A percentile compares a stretch with the other conserved stretches of the same genome.
Conservation (phyloP, 1,140 invertebrate species). For the Colletes gigas region DNA sequence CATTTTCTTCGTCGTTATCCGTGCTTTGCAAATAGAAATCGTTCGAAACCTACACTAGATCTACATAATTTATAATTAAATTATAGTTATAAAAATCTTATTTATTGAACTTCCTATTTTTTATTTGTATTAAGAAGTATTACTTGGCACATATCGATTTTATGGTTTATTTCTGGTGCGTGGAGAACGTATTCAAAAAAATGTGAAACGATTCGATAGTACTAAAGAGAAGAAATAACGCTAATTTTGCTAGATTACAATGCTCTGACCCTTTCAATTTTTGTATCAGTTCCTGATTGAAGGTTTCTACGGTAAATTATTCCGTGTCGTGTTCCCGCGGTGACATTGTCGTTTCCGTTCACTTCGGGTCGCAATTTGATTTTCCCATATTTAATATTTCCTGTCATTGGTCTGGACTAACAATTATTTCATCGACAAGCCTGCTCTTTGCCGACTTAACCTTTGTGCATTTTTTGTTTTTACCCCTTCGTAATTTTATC, state of each 20-base stretch:
- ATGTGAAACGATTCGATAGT: too few relatives aligned
- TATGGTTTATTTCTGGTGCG: too few relatives aligned
- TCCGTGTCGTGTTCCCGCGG: slow-evolving; percentile 20
- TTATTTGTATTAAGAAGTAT: too few relatives aligned
- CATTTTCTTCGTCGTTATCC: background rate
- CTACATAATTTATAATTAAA: background rate
- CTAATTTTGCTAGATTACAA: background rate
- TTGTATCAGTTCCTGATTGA: slow-evolving; percentile 59
- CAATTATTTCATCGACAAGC: background rate
- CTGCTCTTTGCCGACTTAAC: too few relatives aligned
- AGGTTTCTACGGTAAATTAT: slow-evolving; percentile 33
- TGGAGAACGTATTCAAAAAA: too few relatives aligned
- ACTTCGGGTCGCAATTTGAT: background rate
- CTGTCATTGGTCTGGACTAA: too few relatives aligned
- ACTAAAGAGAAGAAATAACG: background rate
- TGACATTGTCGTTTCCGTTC: slow-evolving; percentile 42
- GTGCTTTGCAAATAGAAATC: background rate
- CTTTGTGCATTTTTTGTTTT: background rate
- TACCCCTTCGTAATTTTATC: too few relatives aligned
- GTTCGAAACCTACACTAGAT: background rate
- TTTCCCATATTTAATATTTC: slow-evolving; percentile 26
- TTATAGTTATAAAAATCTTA: too few relatives aligned
- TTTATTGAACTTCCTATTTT: too few relatives aligned
- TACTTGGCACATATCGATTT: too few relatives aligned
- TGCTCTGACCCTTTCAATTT: background rate